Conservation (phyloP, 2,113 vertebrate species). For the Chamaea fasciata region DNA sequence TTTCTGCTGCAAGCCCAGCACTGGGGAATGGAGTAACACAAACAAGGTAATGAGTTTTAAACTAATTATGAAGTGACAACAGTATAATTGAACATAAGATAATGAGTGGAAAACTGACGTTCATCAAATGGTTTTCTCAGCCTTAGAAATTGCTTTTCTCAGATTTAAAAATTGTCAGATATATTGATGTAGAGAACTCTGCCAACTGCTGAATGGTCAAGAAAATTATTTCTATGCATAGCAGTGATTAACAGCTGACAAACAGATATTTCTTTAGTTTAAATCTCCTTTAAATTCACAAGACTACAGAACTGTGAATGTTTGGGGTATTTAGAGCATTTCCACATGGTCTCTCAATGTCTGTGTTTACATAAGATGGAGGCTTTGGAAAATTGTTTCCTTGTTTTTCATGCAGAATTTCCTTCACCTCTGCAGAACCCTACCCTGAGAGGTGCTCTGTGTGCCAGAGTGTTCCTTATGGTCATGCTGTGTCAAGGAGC, state of each 20-base stretch:
- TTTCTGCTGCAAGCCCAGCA: slow-evolving; percentile 51
- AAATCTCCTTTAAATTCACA: background rate
- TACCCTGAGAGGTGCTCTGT: background rate
- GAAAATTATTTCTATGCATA: background rate
- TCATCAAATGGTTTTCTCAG: slow-evolving; percentile 16
- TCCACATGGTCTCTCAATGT: background rate
- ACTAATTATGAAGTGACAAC: slow-evolving; percentile 65
- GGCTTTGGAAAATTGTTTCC: background rate
- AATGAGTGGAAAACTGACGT: slow-evolving; percentile 49
- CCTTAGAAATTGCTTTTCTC: background rate
- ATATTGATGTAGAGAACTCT: background rate
- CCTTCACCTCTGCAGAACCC: background rate
- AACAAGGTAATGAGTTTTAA: slow-evolving; percentile 58
- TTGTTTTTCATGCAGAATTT: background rate
- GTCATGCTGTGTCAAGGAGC: background rate
- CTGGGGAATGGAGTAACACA: slow-evolving; percentile 51
- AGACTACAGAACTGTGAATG: background rate
- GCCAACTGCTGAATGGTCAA: background rate
- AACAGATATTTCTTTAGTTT: background rate
- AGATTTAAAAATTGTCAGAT: background rate
- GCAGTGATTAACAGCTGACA: background rate
- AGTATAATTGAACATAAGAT: slow-evolving; percentile 54
- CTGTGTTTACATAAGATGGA: background rate
- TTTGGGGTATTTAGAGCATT: background rate
- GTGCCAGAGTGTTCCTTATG: background rate